phyloP scores from a whole-genome alignment of 2,888 invertebrate genomes.

The Andrena minutula region DNA sequence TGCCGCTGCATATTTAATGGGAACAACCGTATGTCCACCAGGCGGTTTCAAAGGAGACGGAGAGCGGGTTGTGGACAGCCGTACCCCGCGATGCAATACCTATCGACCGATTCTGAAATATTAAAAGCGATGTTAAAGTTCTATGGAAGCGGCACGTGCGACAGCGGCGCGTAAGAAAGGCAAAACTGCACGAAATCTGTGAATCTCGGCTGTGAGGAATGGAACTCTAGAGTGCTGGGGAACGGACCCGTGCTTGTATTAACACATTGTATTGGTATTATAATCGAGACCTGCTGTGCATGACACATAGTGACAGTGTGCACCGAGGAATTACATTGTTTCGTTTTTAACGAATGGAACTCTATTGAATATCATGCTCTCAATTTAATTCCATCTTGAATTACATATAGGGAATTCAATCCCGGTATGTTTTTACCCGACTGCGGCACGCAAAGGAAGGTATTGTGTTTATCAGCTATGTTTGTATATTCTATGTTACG shows the following conservation, averaged over 20 bases:
- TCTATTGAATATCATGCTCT: too few relatives aligned
- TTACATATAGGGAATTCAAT: too few relatives aligned
- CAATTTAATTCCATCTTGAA: too few relatives aligned
- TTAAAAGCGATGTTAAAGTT: constrained; percentile 58
- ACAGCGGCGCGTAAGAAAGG: constrained; percentile 10
- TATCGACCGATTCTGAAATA: constrained; percentile 70
- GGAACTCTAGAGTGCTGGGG: not conserved
- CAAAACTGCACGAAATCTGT: not conserved
- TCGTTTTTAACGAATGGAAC: too few relatives aligned
- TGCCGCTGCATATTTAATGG: constrained; percentile 28
- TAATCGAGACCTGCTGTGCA: too few relatives aligned
- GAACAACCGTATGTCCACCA: not conserved
- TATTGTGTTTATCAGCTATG: too few relatives aligned
- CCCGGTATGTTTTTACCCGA: too few relatives aligned
- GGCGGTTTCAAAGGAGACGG: constrained; percentile 3
- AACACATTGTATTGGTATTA: too few relatives aligned
- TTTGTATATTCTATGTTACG: too few relatives aligned
- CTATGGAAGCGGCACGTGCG: constrained; percentile 19
- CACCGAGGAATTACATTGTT: too few relatives aligned
- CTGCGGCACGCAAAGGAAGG: too few relatives aligned
- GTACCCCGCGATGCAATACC: constrained; percentile 49
- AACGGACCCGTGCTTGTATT: not conserved
- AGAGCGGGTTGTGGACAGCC: constrained; percentile 34
- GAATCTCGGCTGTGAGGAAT: not conserved
- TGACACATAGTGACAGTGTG: too few relatives aligned